Evolutionary conservation across 2,113 vertebrate genomes (phyloP).

Genomic region (Pteronura brasiliensis): DNA sequence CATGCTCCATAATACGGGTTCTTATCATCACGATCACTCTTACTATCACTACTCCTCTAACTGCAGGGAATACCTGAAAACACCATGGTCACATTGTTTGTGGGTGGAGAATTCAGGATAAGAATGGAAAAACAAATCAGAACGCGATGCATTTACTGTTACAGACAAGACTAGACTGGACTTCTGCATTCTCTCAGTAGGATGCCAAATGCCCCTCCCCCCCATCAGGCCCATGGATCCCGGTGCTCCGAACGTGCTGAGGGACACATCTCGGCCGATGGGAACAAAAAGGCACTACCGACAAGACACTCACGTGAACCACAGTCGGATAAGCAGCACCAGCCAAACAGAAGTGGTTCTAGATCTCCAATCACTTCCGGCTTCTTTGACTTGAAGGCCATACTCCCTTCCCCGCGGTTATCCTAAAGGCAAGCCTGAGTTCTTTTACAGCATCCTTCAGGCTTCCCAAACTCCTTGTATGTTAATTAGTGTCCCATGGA

Average conservation of each 20-base stretch:
- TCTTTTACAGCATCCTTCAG: neutral
- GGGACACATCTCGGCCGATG: neutral
- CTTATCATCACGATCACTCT: no score
- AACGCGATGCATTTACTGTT: neutral
- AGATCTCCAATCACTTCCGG: neutral
- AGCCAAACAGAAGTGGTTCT: neutral
- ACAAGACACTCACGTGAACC: neutral
- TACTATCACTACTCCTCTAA: neutral
- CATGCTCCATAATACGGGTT: rapidly evolving
- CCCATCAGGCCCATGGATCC: neutral
- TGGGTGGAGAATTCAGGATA: neutral
- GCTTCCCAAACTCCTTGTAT: neutral
- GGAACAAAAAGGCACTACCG: neutral
- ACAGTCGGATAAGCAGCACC: no score
- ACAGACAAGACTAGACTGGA: neutral
- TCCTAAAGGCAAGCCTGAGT: neutral
- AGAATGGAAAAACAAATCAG: neutral
- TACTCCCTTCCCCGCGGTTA: neutral
- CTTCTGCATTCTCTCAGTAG: neutral
- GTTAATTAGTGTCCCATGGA: neutral
- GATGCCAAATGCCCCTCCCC: neutral
- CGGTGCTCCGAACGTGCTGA: neutral
- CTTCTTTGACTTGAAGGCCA: neutral
- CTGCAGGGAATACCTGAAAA: neutral
- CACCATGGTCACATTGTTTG: neutral